Evolutionary conservation across 2,888 invertebrate genomes (phyloP).

Genomic region (Zeuzera pyrina): DNA sequence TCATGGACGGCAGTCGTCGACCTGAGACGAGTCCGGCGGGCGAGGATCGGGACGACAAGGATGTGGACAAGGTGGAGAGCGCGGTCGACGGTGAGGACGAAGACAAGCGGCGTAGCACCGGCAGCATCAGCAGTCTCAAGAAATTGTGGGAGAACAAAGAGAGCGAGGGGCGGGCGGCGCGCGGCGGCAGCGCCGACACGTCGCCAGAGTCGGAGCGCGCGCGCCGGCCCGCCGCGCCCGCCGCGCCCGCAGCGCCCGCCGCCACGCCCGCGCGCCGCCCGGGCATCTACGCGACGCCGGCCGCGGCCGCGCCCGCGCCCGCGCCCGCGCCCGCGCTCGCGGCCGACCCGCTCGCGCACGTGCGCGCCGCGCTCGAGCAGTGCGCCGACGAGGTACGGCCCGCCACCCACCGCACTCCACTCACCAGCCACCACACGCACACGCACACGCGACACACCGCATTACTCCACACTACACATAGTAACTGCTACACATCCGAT

Average conservation of each 20-base stretch:
- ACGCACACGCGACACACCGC: no score
- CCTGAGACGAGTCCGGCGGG: constrained; percentile 19
- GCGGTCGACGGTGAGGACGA: constrained; percentile 76
- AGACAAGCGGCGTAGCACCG: constrained; percentile 91
- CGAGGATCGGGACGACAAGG: constrained; percentile 30
- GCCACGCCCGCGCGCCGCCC: not conserved
- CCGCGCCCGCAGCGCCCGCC: not conserved
- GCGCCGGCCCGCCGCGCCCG: not conserved
- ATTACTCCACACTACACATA: no score
- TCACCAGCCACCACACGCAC: no score
- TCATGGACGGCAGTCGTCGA: no score
- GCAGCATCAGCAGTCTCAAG: constrained; percentile 93
- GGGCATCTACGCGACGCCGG: not conserved
- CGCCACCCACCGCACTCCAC: no score
- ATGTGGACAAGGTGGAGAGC: constrained; percentile 50
- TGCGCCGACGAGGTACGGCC: no score
- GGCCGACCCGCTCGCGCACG: no score
- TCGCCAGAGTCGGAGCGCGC: constrained; percentile 34
- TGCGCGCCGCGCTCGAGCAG: no score
- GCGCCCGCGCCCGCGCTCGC: no score
- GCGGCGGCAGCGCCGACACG: constrained; percentile 34
- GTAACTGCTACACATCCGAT: no score
- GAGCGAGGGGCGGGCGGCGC: constrained; percentile 75
- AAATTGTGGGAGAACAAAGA: constrained; percentile 93
- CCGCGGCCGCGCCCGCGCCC: not conserved